phyloP scores from a whole-genome alignment of 2,888 invertebrate species.

The Euspilapteryx auroguttella region DNA sequence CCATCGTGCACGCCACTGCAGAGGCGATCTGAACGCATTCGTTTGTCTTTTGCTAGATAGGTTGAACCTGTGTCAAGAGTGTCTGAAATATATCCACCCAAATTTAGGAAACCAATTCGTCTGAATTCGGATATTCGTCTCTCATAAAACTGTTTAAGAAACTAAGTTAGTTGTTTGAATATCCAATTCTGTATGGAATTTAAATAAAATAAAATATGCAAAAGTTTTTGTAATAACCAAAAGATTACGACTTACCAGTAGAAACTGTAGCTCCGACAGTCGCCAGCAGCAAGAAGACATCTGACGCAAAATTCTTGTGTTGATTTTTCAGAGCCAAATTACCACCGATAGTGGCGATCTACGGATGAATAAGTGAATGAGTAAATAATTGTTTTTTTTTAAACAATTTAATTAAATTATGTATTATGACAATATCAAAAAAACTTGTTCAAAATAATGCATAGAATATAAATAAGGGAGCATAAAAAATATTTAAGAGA shows the following conservation, averaged over 20 bases:
- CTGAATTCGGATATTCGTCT: too few relatives aligned
- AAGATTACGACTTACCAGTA: slow-evolving; percentile 28
- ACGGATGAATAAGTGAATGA: slow-evolving; percentile 5
- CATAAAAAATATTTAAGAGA: background rate
- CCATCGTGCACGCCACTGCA: too few relatives aligned
- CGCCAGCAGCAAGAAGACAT: slow-evolving; percentile 67
- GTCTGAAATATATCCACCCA: too few relatives aligned
- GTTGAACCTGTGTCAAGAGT: too few relatives aligned
- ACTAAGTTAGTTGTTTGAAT: too few relatives aligned
- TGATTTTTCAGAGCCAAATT: slow-evolving; percentile 67
- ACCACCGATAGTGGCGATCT: slow-evolving; percentile 74
- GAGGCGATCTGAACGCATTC: too few relatives aligned
- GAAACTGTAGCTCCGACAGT: slow-evolving; percentile 60
- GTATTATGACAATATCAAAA: background rate
- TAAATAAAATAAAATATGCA: background rate
- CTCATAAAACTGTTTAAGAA: too few relatives aligned
- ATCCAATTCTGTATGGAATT: background rate
- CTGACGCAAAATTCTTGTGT: slow-evolving; percentile 72
- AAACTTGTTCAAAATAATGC: background rate
- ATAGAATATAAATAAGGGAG: too few relatives aligned
- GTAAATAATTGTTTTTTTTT: background rate
- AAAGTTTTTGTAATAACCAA: background rate
- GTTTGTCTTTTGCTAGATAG: too few relatives aligned
- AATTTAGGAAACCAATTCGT: too few relatives aligned
- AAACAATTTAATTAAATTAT: background rate